Conservation (phyloP, 2,797 vertebrate genomes). For the Pseudotriccus pelzelni region DNA sequence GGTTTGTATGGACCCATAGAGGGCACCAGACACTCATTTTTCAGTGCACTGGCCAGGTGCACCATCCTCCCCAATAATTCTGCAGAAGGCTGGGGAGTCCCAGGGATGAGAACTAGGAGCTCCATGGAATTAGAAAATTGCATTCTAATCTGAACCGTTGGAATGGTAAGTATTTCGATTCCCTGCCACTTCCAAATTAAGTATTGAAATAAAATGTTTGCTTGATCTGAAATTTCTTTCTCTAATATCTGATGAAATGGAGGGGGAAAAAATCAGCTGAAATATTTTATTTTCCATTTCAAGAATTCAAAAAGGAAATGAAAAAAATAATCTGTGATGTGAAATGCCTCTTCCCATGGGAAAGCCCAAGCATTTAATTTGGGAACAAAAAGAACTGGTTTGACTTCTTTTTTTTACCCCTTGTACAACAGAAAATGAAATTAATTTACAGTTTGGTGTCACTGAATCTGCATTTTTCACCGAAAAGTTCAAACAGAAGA, state of each 20-base stretch:
- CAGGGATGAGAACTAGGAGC: not conserved
- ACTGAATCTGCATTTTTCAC: not conserved
- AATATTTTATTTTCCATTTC: conserved; percentile 4
- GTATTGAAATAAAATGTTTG: not conserved
- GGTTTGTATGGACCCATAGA: conserved; percentile 35
- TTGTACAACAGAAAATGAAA: not conserved
- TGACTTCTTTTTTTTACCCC: not conserved
- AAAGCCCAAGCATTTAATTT: not conserved
- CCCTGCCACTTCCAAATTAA: not conserved
- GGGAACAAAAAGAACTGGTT: not conserved
- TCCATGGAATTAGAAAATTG: not conserved
- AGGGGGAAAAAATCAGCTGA: not conserved
- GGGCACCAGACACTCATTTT: conserved; percentile 67
- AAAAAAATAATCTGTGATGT: not conserved
- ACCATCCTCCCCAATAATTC: not conserved
- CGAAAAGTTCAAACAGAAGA: not conserved
- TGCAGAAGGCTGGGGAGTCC: not conserved
- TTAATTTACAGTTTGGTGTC: not conserved
- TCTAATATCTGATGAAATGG: not conserved
- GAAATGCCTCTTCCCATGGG: not conserved
- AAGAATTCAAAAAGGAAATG: not conserved
- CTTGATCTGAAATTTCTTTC: not conserved
- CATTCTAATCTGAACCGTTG: not conserved
- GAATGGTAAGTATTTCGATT: not conserved
- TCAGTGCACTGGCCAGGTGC: conserved; percentile 12